A percentile compares a stretch with the other conserved stretches of the same genome.
These are phyloP conservation scores for Phasianus colchicus DNA, from an alignment of 2,113 vertebrate species.

Conservation along the genomic window DNA sequence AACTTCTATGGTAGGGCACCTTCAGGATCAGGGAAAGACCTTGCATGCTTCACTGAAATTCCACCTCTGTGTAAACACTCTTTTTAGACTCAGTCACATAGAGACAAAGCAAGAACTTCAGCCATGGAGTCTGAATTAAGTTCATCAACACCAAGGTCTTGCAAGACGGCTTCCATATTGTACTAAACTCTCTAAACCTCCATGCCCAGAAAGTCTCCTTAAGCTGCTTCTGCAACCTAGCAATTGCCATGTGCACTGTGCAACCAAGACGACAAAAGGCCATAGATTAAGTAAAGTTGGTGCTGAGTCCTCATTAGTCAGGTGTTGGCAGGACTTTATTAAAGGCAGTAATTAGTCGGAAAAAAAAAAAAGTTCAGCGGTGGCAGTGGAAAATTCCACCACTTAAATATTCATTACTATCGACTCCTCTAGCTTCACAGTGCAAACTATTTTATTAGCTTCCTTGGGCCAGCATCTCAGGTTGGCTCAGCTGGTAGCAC, in stretches of 20 bases:
- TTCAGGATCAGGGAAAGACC: neutral
- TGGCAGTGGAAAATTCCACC: conserved; percentile 31
- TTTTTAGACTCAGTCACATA: neutral
- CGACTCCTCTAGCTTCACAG: neutral
- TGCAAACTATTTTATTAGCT: neutral
- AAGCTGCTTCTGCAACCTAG: conserved; percentile 4
- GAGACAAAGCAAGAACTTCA: neutral
- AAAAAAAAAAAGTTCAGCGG: neutral
- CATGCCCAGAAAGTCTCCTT: neutral
- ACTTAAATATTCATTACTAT: conserved; percentile 64
- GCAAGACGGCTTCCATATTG: neutral
- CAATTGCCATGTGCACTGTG: neutral
- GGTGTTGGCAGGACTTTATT: conserved; percentile 63
- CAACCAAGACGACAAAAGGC: conserved; percentile 47
- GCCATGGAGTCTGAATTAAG: neutral
- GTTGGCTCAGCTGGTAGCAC: neutral
- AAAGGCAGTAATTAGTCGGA: conserved; percentile 66
- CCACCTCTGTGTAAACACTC: neutral
- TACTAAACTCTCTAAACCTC: conserved; percentile 21
- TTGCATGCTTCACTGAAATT: neutral
- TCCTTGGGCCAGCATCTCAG: neutral
- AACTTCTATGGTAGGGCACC: neutral
- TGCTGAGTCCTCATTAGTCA: conserved; percentile 63
- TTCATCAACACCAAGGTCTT: neutral
- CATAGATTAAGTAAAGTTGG: conserved; percentile 52